Base-by-base conservation (phyloP, 2,113 vertebrate species). In the Saguinus imperator region DNA sequence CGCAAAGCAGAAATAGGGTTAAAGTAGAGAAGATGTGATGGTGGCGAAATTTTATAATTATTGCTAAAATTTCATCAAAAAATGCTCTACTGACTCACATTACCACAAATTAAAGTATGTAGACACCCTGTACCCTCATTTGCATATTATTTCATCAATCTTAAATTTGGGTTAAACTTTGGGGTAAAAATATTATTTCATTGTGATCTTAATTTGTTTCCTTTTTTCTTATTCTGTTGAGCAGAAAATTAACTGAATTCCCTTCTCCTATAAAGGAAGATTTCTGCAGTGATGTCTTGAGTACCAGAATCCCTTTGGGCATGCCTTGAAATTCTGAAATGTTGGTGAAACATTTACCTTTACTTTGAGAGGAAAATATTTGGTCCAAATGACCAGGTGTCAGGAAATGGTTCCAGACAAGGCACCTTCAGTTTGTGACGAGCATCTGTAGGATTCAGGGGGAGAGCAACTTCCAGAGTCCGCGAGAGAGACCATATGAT, bases 61-160 rank as follows among this genome's bases (percentile, higher is more conserved):
- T 83, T 95, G 32, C 37, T 87, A 43, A 95, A 87, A 90, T 76
- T 85, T 96, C 35, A 32, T 72, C 88, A 87, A 23, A 75, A 75
- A 86, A 55, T 91, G 14, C 20, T 89, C 3, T 64, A 37, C 12
- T 94, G 93, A 92, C 50, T 89, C 52, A 66, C 87, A 81, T 43
- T 87, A 73, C n/a, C 27, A 58, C 55, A 66, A 83, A 35, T 20
- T 87, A 89, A 94, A 61, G 4, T 37, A 87, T 68, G n/a, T 68
- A 45, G 72, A 85, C 77, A 87, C 29, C 81, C 20, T 83, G 70
- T 5, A 35, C 45, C 35, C 12, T 94, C 18, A 81, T 27, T 29
- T 25, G 1, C 25, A 58, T 92, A 79, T 79, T 70, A 92, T 89
- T 96, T 88, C 64, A 86, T 64, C 43, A 86, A 11, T n/a, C 91